Evolutionary conservation across 2,113 vertebrate genomes (phyloP).

Genomic region (Plestiodon gilberti): DNA sequence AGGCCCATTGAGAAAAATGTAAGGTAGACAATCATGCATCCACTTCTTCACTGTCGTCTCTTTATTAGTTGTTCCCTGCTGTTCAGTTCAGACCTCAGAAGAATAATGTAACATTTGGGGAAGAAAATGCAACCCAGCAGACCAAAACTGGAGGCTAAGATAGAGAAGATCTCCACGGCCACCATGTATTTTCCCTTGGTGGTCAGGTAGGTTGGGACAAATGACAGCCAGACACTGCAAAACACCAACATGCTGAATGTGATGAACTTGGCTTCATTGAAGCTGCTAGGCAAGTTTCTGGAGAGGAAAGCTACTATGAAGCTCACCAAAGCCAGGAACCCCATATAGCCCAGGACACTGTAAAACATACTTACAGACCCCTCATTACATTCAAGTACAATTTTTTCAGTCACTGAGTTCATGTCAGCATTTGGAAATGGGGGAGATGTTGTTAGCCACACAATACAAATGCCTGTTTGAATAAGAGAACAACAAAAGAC

Average conservation of each 20-base stretch:
- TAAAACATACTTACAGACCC: background rate
- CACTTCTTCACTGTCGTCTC: too few species aligned
- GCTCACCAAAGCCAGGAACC: background rate
- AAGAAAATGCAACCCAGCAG: background rate
- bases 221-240: background rate
- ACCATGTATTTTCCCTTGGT: background rate
- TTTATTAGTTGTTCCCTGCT: background rate
- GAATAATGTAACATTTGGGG: too few species aligned
- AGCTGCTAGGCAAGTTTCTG: background rate
- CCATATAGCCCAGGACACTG: background rate
- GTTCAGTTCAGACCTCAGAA: background rate
- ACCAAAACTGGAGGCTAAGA: background rate
- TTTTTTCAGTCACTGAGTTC: background rate
- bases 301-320: background rate
- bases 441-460: background rate
- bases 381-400: background rate
- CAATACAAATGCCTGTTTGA: background rate
- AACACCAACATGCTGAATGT: background rate
- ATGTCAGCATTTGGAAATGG: background rate
- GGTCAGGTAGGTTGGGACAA: background rate
- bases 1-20: too few species aligned
- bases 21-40: too few species aligned
- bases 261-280: background rate
- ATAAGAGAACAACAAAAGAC: background rate
- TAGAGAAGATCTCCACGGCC: slow-evolving; percentile 1